Percentiles rank a stretch among this genome's conserved stretches.
phyloP scores from a whole-genome alignment of 2,888 invertebrate genomes.

The Andrena praecox region DNA sequence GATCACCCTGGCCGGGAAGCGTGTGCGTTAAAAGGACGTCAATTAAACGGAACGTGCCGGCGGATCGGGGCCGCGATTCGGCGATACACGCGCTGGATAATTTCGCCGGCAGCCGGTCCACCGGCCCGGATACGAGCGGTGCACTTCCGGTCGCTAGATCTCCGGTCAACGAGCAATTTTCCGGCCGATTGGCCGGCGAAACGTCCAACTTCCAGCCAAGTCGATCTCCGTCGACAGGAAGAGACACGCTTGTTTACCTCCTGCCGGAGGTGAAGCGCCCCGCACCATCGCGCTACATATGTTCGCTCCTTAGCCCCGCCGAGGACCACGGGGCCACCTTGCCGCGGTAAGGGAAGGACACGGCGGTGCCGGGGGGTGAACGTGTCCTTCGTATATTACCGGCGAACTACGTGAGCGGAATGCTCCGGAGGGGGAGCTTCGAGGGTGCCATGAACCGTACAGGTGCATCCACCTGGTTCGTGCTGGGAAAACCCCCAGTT shows the following conservation, averaged over 20 bases:
- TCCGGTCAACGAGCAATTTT: slow-evolving; percentile 73
- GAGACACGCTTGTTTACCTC: slow-evolving; percentile 71
- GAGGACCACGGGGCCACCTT: neutral
- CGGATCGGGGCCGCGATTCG: slow-evolving; percentile 48
- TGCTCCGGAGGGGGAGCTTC: slow-evolving; percentile 14
- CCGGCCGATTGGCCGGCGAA: slow-evolving; percentile 70
- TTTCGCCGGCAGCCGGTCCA: slow-evolving; percentile 59
- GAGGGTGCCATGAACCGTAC: neutral
- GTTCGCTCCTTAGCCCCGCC: slow-evolving; percentile 45
- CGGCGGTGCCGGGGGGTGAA: neutral
- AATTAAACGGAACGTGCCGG: slow-evolving; percentile 24
- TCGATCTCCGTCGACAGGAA: slow-evolving; percentile 68
- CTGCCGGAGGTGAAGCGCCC: slow-evolving; percentile 24
- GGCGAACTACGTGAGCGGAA: slow-evolving; percentile 54
- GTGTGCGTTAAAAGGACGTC: slow-evolving; percentile 5
- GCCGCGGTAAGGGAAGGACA: neutral
- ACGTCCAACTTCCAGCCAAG: slow-evolving; percentile 69
- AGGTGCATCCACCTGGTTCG: neutral
- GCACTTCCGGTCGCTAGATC: slow-evolving; percentile 66
- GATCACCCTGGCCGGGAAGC: neutral
- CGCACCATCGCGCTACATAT: slow-evolving; percentile 32
- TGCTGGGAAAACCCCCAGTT: slow-evolving; percentile 14
- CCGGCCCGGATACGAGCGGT: slow-evolving; percentile 41
- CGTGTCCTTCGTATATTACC: slow-evolving; percentile 61
- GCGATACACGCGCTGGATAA: slow-evolving; percentile 56